Evolutionary conservation across 2,797 vertebrate species (phyloP).

Genomic region (Loriculus beryllinus): DNA sequence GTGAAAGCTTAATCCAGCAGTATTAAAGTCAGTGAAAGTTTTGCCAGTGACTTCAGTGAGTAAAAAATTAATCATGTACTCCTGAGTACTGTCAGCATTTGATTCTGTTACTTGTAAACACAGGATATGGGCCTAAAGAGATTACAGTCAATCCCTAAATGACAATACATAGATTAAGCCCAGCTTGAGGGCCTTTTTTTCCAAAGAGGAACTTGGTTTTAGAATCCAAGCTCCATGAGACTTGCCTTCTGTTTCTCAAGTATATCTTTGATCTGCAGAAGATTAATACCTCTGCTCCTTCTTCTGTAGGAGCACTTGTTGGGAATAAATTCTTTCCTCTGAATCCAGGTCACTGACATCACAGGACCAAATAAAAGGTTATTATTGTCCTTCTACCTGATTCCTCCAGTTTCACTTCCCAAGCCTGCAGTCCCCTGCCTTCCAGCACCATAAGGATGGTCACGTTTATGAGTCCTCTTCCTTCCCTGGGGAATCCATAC

Average conservation of each 20-base stretch:
- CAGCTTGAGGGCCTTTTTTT: background rate
- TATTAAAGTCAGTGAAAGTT: background rate
- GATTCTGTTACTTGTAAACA: slow-evolving; percentile 13
- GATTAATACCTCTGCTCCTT: background rate
- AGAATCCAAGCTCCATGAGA: background rate
- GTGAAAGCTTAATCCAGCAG: background rate
- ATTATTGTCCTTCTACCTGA: background rate
- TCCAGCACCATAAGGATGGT: background rate
- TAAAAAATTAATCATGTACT: slow-evolving; percentile 7
- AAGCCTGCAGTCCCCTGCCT: background rate
- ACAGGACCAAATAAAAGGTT: background rate
- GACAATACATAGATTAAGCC: background rate
- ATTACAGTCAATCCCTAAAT: background rate
- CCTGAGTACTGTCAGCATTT: background rate
- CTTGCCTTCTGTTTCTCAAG: background rate
- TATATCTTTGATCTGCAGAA: background rate
- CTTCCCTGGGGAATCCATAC: background rate
- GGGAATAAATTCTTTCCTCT: background rate
- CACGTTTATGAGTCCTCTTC: background rate
- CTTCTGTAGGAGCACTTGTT: background rate
- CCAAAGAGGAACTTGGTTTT: background rate
- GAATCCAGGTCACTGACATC: background rate
- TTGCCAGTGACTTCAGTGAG: background rate
- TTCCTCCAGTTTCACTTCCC: background rate
- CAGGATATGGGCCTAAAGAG: background rate